These are phyloP conservation scores for Tinea trinotella DNA, from an alignment of 2,888 invertebrate genomes.

Conservation along the genomic window DNA sequence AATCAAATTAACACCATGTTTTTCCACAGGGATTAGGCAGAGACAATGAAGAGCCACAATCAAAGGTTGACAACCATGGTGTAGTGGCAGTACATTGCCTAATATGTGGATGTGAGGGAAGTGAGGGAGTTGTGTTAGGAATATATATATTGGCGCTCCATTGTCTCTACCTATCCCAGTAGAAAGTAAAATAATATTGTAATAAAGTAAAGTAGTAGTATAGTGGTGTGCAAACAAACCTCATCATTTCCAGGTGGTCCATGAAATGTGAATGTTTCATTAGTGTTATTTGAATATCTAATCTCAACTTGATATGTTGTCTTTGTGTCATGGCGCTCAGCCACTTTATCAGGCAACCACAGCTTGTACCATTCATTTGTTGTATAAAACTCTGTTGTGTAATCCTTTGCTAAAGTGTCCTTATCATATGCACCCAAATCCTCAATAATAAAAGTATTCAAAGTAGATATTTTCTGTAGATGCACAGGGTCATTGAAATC, in stretches of 20 bases:
- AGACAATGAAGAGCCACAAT: background rate
- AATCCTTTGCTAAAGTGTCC: slow-evolving; percentile 86
- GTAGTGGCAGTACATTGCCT: too few species aligned
- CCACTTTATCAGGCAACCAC: slow-evolving; percentile 92
- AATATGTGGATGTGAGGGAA: too few species aligned
- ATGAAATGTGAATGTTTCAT: slow-evolving; percentile 96
- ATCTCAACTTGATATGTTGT: slow-evolving; percentile 95
- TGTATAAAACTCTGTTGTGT: slow-evolving; percentile 90
- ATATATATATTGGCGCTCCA: too few species aligned
- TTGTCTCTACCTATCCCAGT: too few species aligned
- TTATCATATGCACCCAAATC: slow-evolving; percentile 90
- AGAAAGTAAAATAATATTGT: background rate
- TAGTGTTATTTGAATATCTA: slow-evolving; percentile 93
- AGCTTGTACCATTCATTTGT: slow-evolving; percentile 94
- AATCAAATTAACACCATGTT: too few species aligned
- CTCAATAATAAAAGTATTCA: slow-evolving; percentile 90
- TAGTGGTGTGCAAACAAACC: slow-evolving; percentile 38
- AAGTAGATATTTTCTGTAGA: slow-evolving; percentile 90
- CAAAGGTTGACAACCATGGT: too few species aligned
- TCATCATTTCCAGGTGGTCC: slow-evolving; percentile 94
- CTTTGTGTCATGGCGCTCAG: slow-evolving; percentile 88
- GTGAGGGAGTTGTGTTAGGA: too few species aligned
- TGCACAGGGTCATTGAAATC: slow-evolving; percentile 98
- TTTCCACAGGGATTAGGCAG: too few species aligned
- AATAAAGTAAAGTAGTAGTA: slow-evolving; percentile 23